These are phyloP conservation scores for Globodera ellingtonae DNA, from an alignment of 1,140 invertebrate species.

Conservation along the genomic window DNA sequence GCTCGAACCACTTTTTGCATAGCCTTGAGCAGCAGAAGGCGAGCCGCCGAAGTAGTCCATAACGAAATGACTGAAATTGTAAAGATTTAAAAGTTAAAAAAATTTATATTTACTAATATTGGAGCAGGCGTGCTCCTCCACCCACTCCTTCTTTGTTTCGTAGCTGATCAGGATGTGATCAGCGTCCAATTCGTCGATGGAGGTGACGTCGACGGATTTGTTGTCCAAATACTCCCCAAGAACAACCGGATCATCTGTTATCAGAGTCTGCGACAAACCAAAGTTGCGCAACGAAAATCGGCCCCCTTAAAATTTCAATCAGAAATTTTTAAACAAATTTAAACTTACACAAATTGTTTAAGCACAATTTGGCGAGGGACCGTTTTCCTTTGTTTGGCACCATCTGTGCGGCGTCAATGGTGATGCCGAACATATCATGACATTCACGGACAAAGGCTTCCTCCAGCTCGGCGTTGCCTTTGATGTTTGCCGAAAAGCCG, in stretches of 20 bases:
- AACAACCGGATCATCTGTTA: too few relatives aligned
- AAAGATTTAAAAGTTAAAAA: too few relatives aligned
- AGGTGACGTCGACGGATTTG: not conserved
- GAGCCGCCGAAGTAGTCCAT: too few relatives aligned
- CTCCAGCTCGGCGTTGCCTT: not conserved
- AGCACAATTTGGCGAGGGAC: not conserved
- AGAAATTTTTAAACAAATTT: not conserved
- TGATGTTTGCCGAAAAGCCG: not conserved
- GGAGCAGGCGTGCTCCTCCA: not conserved
- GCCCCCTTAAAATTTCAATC: not conserved
- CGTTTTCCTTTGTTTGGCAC: not conserved
- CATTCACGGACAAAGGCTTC: slow-evolving; percentile 2
- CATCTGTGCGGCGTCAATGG: not conserved
- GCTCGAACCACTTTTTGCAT: too few relatives aligned
- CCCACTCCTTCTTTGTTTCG: not conserved
- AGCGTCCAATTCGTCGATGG: not conserved
- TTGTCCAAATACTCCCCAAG: not conserved
- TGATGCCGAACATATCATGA: too few relatives aligned
- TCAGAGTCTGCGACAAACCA: too few relatives aligned
- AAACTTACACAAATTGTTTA: not conserved
- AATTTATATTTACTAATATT: not conserved
- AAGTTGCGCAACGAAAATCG: slow-evolving; percentile 2
- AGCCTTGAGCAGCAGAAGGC: too few relatives aligned
- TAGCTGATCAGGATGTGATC: not conserved
- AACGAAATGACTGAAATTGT: too few relatives aligned